Base-by-base conservation (phyloP, 2,797 vertebrate genomes). In the Nyctibius grandis region DNA sequence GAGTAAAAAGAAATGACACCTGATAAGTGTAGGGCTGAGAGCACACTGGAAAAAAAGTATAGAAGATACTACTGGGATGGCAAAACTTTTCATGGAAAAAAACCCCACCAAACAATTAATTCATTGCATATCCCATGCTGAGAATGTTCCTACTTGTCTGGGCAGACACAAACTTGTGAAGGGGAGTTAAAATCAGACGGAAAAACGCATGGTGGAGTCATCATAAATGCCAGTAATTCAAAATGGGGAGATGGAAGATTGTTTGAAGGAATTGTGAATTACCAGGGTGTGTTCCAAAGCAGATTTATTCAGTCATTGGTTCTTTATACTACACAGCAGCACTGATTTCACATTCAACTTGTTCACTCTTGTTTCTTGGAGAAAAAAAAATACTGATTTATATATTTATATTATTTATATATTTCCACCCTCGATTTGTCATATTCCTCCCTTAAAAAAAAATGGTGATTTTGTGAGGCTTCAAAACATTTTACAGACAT, bases 241-340 rank as follows among this genome's bases (percentile, higher is more conserved):
- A 96, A 97, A 95, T 88, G 69, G 50, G 82, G 63, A 93, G 85
- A 93, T 25, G 76, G 67, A 83, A 81, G 56, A 91, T 91, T 85
- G 64, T 56, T 95, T 91, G 85, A 91, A 82, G 89, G 33, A 94
- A 87, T n/a, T 97, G 92, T 95, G 74, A 97, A 93, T 89, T 96
- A 96, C 38, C 44, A 95, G 93, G 84, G 88, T 88, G 73, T 97
- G 95, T 85, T 95, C 81, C 81, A 78, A 91, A 93, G 63, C 29
- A 94, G 72, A 94, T 96, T 97, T 96, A 92, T 96, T 97, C 68
- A 93, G 70, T 76, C 81, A 69, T 45, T 91, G 18, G 56, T 57
- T 75, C 91, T 97, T 93, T 90, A 75, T 69, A 89, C 84, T 88
- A 56, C 78, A 40, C 28, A 84, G 69, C 29, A 48, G 17, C 60